Conservation (phyloP, 37 sponge, comb jelly and placozoan genomes). For the Corticium candelabrum region DNA sequence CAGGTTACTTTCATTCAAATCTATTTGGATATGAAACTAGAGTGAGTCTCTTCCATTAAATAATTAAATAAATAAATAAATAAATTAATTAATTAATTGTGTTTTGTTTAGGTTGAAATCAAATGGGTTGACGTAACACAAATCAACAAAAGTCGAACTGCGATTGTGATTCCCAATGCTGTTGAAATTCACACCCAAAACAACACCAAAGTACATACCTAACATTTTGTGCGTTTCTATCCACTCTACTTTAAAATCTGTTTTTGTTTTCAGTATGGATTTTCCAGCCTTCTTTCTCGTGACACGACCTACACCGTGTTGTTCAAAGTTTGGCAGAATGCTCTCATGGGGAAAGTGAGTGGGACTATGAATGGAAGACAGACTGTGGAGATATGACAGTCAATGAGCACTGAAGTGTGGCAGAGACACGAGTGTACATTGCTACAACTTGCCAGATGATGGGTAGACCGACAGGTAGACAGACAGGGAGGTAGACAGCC, state of each 20-base stretch:
- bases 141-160: slow-evolving; percentile 26
- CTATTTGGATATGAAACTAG: slow-evolving; percentile 24
- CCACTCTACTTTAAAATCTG: no score
- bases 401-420: no score
- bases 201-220: not conserved
- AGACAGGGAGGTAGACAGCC: no score
- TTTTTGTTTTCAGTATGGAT: slow-evolving; percentile 17
- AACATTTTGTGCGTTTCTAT: no score
- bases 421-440: no score
- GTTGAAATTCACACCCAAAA: slow-evolving; percentile 56
- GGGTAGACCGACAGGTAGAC: no score
- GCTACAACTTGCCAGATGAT: no score
- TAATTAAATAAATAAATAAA: not conserved
- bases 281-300: slow-evolving; percentile 78
- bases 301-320: slow-evolving; percentile 70
- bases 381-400: no score
- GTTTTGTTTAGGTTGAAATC: not conserved
- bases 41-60: slow-evolving; percentile 32
- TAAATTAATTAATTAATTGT: no score
- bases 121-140: not conserved
- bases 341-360: not conserved
- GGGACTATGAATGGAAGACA: no score
- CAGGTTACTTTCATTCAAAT: not conserved
- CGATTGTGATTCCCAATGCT: slow-evolving; percentile 91
- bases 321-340: slow-evolving; percentile 85